A percentile compares a stretch with the other conserved stretches of the same genome.
Evolutionary conservation across 1,140 invertebrate genomes (phyloP).

Genomic region (Leguminivora glycinivorella): DNA sequence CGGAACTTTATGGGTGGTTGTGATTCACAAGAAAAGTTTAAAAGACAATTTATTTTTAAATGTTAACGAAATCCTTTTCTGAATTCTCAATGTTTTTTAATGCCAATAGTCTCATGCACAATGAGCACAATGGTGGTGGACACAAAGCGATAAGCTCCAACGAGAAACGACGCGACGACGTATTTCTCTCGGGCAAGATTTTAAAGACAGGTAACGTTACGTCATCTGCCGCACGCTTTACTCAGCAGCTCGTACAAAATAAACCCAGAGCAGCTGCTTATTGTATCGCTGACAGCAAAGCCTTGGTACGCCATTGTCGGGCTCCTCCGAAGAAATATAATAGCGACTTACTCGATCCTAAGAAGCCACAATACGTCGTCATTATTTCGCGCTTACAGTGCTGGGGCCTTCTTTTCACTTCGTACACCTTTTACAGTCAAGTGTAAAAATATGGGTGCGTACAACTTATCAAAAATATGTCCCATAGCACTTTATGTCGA

Average conservation of each 20-base stretch:
- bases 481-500: too few relatives aligned
- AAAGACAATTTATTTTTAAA: not conserved
- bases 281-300: conserved; percentile 72
- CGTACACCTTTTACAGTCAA: too few relatives aligned
- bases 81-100: not conserved
- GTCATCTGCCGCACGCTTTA: conserved; percentile 54
- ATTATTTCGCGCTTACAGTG: conserved; percentile 63
- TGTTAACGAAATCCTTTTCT: not conserved
- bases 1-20: not conserved
- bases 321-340: conserved; percentile 67
- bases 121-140: conserved; percentile 33
- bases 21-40: not conserved
- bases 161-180: conserved; percentile 42
- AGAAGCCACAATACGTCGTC: conserved; percentile 61
- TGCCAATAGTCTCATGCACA: conserved; percentile 20
- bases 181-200: conserved; percentile 45
- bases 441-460: too few relatives aligned
- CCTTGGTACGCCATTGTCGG: conserved; percentile 62
- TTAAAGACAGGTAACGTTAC: conserved; percentile 54
- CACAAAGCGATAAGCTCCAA: conserved; percentile 44
- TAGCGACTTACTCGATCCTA: conserved; percentile 69
- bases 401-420: conserved; percentile 48
- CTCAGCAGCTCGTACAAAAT: conserved; percentile 52
- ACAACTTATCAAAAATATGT: too few relatives aligned
- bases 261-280: conserved; percentile 64